A percentile compares a stretch with the other conserved stretches of the same genome.
These are phyloP conservation scores for Microcebus ravelobensis DNA, from an alignment of 2,113 vertebrate genomes.

Conservation along the genomic window DNA sequence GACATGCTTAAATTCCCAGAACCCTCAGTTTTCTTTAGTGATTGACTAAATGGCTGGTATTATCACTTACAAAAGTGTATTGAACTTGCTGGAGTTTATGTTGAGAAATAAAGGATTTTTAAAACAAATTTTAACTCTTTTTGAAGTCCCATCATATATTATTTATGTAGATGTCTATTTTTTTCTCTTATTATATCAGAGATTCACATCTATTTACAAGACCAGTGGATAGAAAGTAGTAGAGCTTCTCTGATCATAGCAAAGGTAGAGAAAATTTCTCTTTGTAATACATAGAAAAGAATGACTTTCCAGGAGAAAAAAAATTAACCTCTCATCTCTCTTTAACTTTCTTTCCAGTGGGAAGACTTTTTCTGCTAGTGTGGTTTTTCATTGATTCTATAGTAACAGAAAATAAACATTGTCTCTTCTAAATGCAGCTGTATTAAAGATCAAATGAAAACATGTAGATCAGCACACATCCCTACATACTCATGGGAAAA, in stretches of 20 bases:
- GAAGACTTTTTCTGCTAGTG: not conserved
- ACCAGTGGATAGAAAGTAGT: not conserved
- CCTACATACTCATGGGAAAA: not conserved
- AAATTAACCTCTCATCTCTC: not conserved
- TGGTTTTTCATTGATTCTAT: not conserved
- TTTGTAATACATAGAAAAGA: not conserved
- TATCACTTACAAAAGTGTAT: too few relatives aligned
- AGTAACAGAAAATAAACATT: not conserved
- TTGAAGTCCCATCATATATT: not conserved
- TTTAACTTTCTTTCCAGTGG: not conserved
- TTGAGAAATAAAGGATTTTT: too few relatives aligned
- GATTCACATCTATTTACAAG: not conserved
- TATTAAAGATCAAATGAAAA: not conserved
- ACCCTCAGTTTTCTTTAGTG: too few relatives aligned
- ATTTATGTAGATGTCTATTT: too few relatives aligned
- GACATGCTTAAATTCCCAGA: too few relatives aligned
- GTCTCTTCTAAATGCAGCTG: not conserved
- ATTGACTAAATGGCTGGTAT: too few relatives aligned
- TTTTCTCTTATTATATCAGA: not conserved
- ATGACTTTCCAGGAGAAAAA: not conserved
- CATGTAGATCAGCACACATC: not conserved
- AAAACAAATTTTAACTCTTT: not conserved
- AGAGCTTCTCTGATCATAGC: not conserved
- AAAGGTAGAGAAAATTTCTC: not conserved
- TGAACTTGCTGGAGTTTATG: too few relatives aligned